Percentiles rank a stretch among this genome's conserved stretches.
Evolutionary conservation across 2,113 vertebrate species (phyloP).

Genomic region (Epinephelus cyanopodus): DNA sequence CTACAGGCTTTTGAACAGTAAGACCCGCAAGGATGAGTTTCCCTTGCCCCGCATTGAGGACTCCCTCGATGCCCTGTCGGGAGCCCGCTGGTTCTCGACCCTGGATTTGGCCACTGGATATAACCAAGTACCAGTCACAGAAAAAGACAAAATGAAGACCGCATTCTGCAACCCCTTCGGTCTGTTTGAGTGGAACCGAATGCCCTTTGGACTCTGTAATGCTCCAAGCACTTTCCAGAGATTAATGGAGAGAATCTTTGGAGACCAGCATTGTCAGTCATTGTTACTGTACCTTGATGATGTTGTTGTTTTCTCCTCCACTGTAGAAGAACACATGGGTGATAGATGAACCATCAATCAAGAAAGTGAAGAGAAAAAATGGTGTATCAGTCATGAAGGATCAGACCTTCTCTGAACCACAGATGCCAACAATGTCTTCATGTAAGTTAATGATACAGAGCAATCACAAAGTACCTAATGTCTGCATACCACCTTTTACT

Average conservation of each 20-base stretch:
- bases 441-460: too few relatives aligned
- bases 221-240: neutral
- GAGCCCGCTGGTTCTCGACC: conserved; percentile 12
- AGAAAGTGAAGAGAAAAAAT: too few relatives aligned
- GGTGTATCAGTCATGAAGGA: too few relatives aligned
- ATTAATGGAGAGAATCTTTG: neutral
- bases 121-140: conserved; percentile 26
- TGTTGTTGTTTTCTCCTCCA: conserved; percentile 20
- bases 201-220: conserved; percentile 12
- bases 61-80: conserved; percentile 5
- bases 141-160: neutral
- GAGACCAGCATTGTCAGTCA: conserved; percentile 13
- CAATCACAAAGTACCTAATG: too few relatives aligned
- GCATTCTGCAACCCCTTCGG: conserved; percentile 4
- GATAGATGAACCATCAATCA: too few relatives aligned
- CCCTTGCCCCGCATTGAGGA: conserved; percentile 25
- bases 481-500: too few relatives aligned
- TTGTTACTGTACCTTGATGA: conserved; percentile 28
- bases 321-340: neutral
- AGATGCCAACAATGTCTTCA: too few relatives aligned
- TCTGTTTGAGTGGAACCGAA: neutral
- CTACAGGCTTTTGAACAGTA: conserved; percentile 1
- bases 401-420: too few relatives aligned
- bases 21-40: conserved; percentile 15
- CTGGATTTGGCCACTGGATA: conserved; percentile 16